Evolutionary conservation across 2,888 invertebrate species (phyloP).

Genomic region (Acholoe squamosa): DNA sequence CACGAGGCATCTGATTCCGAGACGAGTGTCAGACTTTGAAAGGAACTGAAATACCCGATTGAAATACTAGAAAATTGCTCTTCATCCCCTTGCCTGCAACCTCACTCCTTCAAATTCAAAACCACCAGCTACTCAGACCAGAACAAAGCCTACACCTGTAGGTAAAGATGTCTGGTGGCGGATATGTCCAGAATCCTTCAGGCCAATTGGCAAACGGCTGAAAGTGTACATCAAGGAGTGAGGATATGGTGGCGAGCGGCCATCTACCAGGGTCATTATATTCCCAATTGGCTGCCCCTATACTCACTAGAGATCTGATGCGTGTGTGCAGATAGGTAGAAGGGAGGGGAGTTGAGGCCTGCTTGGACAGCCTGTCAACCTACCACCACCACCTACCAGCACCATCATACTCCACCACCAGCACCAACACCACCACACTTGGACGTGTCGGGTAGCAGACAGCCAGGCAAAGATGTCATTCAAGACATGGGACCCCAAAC

Average conservation of each 20-base stretch:
- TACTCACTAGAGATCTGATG: conserved; percentile 6
- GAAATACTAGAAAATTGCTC: background rate
- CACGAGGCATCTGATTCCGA: conserved; percentile 1
- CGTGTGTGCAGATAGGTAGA: background rate
- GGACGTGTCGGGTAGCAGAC: conserved; percentile 10
- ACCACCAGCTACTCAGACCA: background rate
- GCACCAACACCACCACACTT: background rate
- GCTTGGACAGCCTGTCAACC: conserved; percentile 6
- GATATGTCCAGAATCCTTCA: conserved; percentile 16
- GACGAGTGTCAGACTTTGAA: background rate
- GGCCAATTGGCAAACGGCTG: conserved; percentile 32
- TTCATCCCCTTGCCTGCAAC: background rate
- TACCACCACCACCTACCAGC: background rate
- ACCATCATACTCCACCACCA: background rate
- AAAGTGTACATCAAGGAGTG: conserved; percentile 16
- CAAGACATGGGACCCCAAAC: background rate
- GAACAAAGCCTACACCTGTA: background rate
- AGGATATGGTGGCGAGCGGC: background rate
- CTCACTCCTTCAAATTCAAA: background rate
- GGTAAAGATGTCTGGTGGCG: background rate
- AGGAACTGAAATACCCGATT: background rate
- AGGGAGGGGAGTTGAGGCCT: background rate
- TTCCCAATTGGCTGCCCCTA: conserved; percentile 40
- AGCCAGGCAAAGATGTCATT: background rate
- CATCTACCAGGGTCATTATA: background rate